A percentile compares a stretch with the other conserved stretches of the same genome.
Conservation (phyloP, 2,888 invertebrate species). For the Hyalella azteca region DNA sequence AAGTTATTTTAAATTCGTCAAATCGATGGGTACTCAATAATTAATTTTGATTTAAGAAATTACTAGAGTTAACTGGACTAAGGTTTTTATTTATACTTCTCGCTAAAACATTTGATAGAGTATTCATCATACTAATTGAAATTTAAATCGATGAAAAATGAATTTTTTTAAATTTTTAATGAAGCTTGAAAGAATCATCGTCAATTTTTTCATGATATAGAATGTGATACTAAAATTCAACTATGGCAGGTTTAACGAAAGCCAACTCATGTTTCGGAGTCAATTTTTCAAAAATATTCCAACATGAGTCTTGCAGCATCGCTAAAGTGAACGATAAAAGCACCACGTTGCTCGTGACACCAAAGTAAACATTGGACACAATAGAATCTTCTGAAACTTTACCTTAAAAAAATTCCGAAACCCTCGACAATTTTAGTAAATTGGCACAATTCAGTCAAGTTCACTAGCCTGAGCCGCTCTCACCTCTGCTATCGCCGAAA, state of each 20-base stretch:
- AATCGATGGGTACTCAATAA: too few species aligned
- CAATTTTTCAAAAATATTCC: not conserved
- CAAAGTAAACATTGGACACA: not conserved
- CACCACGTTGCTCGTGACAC: not conserved
- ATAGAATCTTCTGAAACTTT: not conserved
- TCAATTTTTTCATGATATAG: not conserved
- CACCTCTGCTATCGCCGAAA: constrained; percentile 7
- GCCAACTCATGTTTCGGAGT: too few species aligned
- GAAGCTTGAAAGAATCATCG: not conserved
- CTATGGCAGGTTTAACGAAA: too few species aligned
- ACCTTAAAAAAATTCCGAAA: not conserved
- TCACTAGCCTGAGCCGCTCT: not conserved
- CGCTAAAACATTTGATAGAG: too few species aligned
- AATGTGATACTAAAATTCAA: not conserved
- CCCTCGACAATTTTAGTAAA: not conserved
- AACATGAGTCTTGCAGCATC: not conserved
- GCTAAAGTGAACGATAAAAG: not conserved
- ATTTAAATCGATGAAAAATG: not conserved
- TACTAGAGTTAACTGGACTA: too few species aligned
- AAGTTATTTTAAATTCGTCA: too few species aligned
- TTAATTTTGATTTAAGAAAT: too few species aligned
- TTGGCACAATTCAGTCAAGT: not conserved
- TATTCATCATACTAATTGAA: too few species aligned
- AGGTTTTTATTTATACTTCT: too few species aligned
- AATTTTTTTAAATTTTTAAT: not conserved